These are phyloP conservation scores for Corbicula japonica DNA, from an alignment of 2,888 invertebrate genomes.

Conservation along the genomic window DNA sequence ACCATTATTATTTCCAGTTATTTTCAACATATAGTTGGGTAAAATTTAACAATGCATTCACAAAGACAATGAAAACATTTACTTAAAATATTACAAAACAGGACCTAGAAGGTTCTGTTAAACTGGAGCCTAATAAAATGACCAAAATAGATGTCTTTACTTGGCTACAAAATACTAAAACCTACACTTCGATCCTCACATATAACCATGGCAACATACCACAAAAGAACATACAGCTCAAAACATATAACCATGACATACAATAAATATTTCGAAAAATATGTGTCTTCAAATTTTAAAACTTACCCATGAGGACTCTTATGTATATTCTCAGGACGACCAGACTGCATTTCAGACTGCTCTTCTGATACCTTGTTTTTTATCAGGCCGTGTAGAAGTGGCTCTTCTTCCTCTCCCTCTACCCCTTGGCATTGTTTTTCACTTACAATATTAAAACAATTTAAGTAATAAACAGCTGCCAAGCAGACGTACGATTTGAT, in stretches of 20 bases:
- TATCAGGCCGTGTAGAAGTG: constrained; percentile 4
- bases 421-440: constrained; percentile 2
- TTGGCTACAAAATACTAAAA: constrained; percentile 33
- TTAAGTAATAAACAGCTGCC: no score
- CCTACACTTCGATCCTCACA: constrained; percentile 33
- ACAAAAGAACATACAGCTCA: constrained; percentile 29
- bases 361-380: background rate
- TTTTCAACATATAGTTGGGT: no score
- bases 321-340: constrained; percentile 15
- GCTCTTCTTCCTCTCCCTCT: constrained; percentile 10
- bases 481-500: no score
- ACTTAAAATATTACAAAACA: constrained; percentile 5
- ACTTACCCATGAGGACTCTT: constrained; percentile 39
- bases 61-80: constrained; percentile 18
- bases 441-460: no score
- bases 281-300: constrained; percentile 13
- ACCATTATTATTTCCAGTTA: no score
- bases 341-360: no score
- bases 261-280: constrained; percentile 20
- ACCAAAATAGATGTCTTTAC: constrained; percentile 30
- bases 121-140: constrained; percentile 19
- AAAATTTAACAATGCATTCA: constrained; percentile 25
- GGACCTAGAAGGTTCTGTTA: constrained; percentile 15
- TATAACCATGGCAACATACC: constrained; percentile 29
- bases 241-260: no score